These are phyloP conservation scores for Xylota sylvarum DNA, from an alignment of 2,888 invertebrate genomes.

Conservation along the genomic window DNA sequence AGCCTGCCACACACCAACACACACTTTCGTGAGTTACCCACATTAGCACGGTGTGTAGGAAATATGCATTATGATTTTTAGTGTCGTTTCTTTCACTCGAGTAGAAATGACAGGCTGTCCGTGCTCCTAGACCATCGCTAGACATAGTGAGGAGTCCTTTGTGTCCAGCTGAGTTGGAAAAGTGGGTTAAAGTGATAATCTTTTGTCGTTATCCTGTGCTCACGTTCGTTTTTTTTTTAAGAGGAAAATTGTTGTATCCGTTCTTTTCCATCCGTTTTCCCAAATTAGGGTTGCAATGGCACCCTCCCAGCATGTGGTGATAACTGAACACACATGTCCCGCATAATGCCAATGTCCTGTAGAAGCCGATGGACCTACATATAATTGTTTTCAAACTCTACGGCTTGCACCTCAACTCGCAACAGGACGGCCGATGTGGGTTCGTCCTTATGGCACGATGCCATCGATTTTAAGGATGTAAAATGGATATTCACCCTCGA, in stretches of 20 bases:
- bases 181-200: slow-evolving; percentile 45
- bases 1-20: slow-evolving; percentile 13
- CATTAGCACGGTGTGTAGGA: slow-evolving; percentile 13
- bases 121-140: slow-evolving; percentile 33
- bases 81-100: not conserved
- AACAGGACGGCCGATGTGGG: slow-evolving; percentile 53
- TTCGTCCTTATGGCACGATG: slow-evolving; percentile 8
- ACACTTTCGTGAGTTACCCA: slow-evolving; percentile 30
- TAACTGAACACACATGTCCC: slow-evolving; percentile 51
- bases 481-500: slow-evolving; percentile 44
- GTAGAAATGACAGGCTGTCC: slow-evolving; percentile 2
- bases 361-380: slow-evolving; percentile 47
- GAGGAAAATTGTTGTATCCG: not conserved
- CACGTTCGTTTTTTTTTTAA: not conserved
- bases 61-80: not conserved
- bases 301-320: slow-evolving; percentile 1
- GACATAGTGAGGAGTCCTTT: slow-evolving; percentile 12
- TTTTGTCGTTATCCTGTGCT: not conserved
- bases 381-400: slow-evolving; percentile 55
- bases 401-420: slow-evolving; percentile 48
- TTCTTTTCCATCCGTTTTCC: not conserved
- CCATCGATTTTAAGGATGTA: slow-evolving; percentile 24
- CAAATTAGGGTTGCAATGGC: slow-evolving; percentile 18
- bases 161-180: slow-evolving; percentile 31
- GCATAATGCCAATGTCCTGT: slow-evolving; percentile 47